Evolutionary conservation across 2,113 vertebrate genomes (phyloP).

Genomic region (Eulacestoma nigropectus): DNA sequence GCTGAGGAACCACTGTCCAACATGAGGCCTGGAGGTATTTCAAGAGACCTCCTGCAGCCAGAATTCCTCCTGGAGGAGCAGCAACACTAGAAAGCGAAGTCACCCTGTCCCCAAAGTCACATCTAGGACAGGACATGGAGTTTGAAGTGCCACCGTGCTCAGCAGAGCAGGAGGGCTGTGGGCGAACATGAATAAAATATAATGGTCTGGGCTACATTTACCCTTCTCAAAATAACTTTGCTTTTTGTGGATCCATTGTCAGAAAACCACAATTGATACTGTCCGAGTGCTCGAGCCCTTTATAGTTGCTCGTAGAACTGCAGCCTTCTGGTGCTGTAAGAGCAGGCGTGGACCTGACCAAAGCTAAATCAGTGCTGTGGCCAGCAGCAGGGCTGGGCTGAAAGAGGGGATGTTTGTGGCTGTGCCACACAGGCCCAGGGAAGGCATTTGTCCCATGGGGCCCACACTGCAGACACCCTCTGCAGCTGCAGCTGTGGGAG

Average conservation of each 20-base stretch:
- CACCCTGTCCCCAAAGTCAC: neutral
- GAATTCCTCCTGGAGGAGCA: neutral
- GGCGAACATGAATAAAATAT: neutral
- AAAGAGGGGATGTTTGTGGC: neutral
- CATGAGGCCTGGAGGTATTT: neutral
- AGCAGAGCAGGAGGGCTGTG: constrained; percentile 2
- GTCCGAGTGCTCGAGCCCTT: neutral
- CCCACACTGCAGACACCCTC: neutral
- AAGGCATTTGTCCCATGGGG: neutral
- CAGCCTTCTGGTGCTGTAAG: neutral
- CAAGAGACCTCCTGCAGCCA: neutral
- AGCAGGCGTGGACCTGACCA: neutral
- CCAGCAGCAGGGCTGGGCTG: neutral
- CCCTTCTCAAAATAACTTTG: constrained; percentile 22
- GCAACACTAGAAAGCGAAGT: neutral
- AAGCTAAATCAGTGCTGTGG: constrained; percentile 14
- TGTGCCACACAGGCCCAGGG: neutral
- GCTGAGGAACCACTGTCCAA: neutral
- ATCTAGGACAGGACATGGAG: neutral
- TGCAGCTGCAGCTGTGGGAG: neutral
- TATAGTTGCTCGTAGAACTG: neutral
- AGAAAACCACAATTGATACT: constrained; percentile 44
- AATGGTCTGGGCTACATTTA: neutral
- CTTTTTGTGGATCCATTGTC: constrained; percentile 20
- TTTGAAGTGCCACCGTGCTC: neutral